Percentiles rank a stretch among this genome's conserved stretches.
phyloP scores from a whole-genome alignment of 2,888 invertebrate species.

The Phengaris arion region DNA sequence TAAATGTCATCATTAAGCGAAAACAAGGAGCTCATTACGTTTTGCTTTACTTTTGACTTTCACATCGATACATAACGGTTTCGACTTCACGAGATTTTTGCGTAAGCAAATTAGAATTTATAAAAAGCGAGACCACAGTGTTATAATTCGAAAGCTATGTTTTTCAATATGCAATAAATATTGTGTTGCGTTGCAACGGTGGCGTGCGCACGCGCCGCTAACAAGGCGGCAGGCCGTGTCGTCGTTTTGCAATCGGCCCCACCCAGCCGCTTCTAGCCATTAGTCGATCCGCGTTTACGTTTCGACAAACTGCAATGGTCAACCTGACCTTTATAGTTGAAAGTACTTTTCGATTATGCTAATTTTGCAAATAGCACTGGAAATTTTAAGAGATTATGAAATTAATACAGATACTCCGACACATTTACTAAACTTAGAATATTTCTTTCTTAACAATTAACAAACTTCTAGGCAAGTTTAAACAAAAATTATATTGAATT shows the following conservation, averaged over 20 bases:
- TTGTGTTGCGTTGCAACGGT: conserved; percentile 69
- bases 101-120: conserved; percentile 32
- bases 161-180: conserved; percentile 79
- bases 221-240: conserved; percentile 70
- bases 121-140: conserved; percentile 48
- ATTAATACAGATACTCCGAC: background rate
- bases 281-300: conserved; percentile 27
- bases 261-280: conserved; percentile 61
- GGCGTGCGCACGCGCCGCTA: conserved; percentile 72
- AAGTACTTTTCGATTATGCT: conserved; percentile 22
- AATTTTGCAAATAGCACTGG: conserved; percentile 7
- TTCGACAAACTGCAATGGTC: conserved; percentile 27
- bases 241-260: conserved; percentile 76
- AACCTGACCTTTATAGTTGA: conserved; percentile 12
- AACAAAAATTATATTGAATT: too few relatives aligned
- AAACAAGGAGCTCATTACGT: conserved; percentile 40
- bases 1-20: conserved; percentile 40
- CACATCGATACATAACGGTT: conserved; percentile 34
- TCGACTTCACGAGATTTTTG: conserved; percentile 21
- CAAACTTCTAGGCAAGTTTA: too few relatives aligned
- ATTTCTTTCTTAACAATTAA: too few relatives aligned
- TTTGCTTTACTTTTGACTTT: conserved; percentile 36
- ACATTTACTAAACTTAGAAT: too few relatives aligned
- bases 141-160: conserved; percentile 62
- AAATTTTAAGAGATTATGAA: background rate